Evolutionary conservation across 2,113 vertebrate species (phyloP).

Genomic region (Sitta europaea): DNA sequence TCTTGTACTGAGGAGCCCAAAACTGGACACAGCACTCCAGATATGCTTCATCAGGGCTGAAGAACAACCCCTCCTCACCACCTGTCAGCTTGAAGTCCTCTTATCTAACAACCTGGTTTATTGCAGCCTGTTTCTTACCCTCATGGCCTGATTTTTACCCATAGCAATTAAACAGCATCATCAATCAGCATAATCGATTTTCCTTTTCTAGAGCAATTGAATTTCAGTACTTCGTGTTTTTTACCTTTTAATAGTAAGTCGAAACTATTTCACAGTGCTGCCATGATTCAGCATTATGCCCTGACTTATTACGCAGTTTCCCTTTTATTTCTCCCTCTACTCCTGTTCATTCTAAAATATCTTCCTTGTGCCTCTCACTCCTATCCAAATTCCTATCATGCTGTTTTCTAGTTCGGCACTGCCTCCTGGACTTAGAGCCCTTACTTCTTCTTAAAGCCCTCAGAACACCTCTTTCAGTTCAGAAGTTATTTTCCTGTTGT

Average conservation of each 20-base stretch:
- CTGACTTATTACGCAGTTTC: rapidly evolving
- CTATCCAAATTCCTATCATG: background rate
- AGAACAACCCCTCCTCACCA: background rate
- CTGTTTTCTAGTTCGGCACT: background rate
- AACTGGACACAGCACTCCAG: background rate
- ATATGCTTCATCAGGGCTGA: background rate
- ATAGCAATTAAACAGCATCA: background rate
- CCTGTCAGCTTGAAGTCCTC: background rate
- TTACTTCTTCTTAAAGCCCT: background rate
- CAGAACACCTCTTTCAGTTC: background rate
- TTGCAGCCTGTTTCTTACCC: background rate
- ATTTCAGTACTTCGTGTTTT: background rate
- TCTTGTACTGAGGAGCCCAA: background rate
- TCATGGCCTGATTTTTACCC: background rate
- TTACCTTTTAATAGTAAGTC: background rate
- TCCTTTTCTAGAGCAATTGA: background rate
- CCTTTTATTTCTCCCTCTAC: background rate
- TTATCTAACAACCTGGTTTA: background rate
- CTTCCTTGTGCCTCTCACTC: background rate
- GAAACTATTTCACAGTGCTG: background rate
- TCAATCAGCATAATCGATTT: background rate
- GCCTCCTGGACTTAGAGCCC: background rate
- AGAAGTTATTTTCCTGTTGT: background rate
- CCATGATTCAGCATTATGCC: background rate
- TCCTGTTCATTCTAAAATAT: background rate